Evolutionary conservation across 2,113 vertebrate genomes (phyloP), one percentile per base, ranked within the genome.

Genomic region (Elephantulus edwardii): DNA sequence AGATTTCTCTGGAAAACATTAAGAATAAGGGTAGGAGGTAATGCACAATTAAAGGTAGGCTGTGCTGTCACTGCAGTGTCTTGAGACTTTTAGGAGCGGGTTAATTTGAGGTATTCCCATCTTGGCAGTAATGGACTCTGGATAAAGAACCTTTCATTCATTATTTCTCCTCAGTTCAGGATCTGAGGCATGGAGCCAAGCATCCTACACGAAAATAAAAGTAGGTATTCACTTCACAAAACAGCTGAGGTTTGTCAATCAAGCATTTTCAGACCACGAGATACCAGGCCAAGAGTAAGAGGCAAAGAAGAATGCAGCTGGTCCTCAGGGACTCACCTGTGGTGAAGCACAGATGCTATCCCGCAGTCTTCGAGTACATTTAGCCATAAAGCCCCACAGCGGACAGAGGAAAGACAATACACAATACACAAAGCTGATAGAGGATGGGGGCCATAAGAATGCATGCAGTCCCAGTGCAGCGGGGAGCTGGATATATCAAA

Each of bases 1-100:
- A 88, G 46, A 97, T 91, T 46, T 97, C 95, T 62, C 97, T 97
- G 93, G 71, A 95, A 94, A 92, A 93, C 74, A 96, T 33, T 0
- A 52, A 83, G 50, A 60, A 17, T 1, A 33, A 54, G 10, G 30
- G 13, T 0, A 3, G 33, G 79, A 76, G 22, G 8, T 14, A 48
- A 64, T 58, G 60, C 3, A 79, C 84, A 70, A 62, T 52, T 50
- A n/a, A 16, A n/a, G 66, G 38, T 9, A 11, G 62, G 38, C 14
- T 33, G 3, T 3, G 24, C 38, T 38, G 10, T 24, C 6, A 33
- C 74, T 1, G 1, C 28, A 5, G 0, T 20, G 35, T 50, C 56
- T 58, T 16, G 46, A 5, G 6, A n/a, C 66, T 19, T 40, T 35
- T 46, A 13, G 8, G 0, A 52, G 26, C 40, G 14, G 56, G n/a